Evolutionary conservation across 2,888 invertebrate genomes (phyloP).

Genomic region (Empis livida): DNA sequence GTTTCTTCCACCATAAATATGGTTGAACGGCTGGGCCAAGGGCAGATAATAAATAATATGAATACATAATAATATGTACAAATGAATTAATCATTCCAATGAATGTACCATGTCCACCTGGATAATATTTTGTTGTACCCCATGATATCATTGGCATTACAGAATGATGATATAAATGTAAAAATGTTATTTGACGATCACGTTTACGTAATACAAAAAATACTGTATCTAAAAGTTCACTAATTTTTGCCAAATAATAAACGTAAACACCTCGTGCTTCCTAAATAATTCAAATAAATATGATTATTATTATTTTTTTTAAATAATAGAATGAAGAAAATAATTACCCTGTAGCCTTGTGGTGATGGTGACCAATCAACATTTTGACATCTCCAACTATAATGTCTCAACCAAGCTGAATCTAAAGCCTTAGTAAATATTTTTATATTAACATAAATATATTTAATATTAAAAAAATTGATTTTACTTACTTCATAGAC

Average conservation of each 20-base stretch:
- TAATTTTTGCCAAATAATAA: constrained; percentile 80
- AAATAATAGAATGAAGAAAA: neutral
- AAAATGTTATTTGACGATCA: constrained; percentile 73
- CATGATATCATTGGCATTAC: constrained; percentile 91
- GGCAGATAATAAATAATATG: constrained; percentile 81
- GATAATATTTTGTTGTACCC: constrained; percentile 80
- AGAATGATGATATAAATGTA: constrained; percentile 89
- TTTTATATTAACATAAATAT: too few species aligned
- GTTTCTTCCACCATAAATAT: constrained; percentile 88
- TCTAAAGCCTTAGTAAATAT: constrained; percentile 46
- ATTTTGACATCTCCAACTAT: constrained; percentile 85
- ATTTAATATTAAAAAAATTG: neutral
- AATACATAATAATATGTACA: constrained; percentile 90
- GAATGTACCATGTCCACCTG: constrained; percentile 82
- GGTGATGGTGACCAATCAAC: constrained; percentile 70
- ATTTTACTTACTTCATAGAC: constrained; percentile 38
- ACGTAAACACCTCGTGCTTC: constrained; percentile 62
- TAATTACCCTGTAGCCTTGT: constrained; percentile 63
- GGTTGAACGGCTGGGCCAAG: constrained; percentile 76
- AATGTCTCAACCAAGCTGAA: constrained; percentile 65
- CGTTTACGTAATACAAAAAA: constrained; percentile 92
- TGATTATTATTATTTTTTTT: neutral
- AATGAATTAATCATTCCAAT: constrained; percentile 78
- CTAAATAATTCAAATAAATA: constrained; percentile 31
- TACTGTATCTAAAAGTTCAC: constrained; percentile 81